These are phyloP conservation scores for Pantherophis guttatus DNA, from an alignment of 2,113 vertebrate species.

Conservation along the genomic window DNA sequence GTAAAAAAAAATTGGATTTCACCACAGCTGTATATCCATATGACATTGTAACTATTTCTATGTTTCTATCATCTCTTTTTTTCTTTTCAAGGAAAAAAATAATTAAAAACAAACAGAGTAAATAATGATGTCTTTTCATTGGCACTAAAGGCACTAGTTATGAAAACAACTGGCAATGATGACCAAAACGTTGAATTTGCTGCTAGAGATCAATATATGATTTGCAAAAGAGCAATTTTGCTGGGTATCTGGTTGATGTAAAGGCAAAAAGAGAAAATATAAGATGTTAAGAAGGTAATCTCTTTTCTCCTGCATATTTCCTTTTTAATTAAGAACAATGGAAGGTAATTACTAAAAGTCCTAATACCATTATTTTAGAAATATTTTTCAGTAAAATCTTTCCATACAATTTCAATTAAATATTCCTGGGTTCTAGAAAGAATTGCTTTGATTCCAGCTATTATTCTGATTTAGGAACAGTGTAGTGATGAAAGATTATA, in stretches of 20 bases:
- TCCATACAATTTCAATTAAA: constrained; percentile 28
- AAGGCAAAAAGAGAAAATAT: not conserved
- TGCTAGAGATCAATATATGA: not conserved
- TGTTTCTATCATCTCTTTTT: not conserved
- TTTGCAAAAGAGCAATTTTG: not conserved
- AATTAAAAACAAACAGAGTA: not conserved
- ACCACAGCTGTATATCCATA: not conserved
- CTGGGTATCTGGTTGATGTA: not conserved
- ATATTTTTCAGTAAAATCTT: constrained; percentile 41
- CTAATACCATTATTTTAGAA: constrained; percentile 24
- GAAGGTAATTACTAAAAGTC: not conserved
- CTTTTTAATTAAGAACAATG: constrained; percentile 20
- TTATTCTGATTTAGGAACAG: constrained; percentile 39
- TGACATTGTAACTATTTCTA: not conserved
- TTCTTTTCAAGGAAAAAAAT: not conserved
- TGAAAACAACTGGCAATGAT: not conserved
- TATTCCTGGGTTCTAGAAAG: constrained; percentile 17
- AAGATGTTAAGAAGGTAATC: not conserved
- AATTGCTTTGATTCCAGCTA: not conserved
- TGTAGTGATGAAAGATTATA: constrained; percentile 25
- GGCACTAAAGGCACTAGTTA: not conserved
- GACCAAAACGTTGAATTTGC: not conserved
- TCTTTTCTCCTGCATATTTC: constrained; percentile 25
- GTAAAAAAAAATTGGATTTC: too few relatives aligned
- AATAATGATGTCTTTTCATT: not conserved